Evolutionary conservation across 2,888 invertebrate species (phyloP), one percentile per base, ranked within the genome.

Genomic region (Zygogramma bicolorata): DNA sequence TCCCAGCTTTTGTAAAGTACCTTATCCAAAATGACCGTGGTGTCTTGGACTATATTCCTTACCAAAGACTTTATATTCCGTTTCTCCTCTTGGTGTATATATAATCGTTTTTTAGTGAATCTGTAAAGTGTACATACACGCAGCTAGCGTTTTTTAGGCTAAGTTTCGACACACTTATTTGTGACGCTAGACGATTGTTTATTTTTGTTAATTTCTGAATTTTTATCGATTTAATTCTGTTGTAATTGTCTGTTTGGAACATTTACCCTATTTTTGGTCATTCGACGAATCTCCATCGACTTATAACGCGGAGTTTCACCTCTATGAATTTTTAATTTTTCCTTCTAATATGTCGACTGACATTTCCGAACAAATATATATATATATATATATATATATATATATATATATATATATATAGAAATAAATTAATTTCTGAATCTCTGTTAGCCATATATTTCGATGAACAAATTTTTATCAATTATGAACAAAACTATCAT

Each of bases 11-110:
- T n/a, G n/a, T n/a, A n/a, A n/a, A n/a, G n/a, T n/a, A n/a, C n/a
- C n/a, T n/a, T n/a, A n/a, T n/a, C n/a, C n/a, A n/a, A n/a, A n/a
- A n/a, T n/a, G n/a, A n/a, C n/a, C n/a, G n/a, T n/a, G n/a, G n/a
- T n/a, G n/a, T n/a, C n/a, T n/a, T n/a, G n/a, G n/a, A n/a, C n/a
- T n/a, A 68, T 74, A 38, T 75, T 71, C 67, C 67, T 69, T 75
- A 80, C 84, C 84, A 84, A 84, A 84, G 84, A 84, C 84, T 80
- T 73, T 82, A 79, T 77, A 80, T 74, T 68, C n/a, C n/a, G n/a
- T n/a, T n/a, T n/a, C n/a, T 67, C 69, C 72, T 81, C 46, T 46
- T 46, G 22, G 63, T 63, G 46, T 49, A 63, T 46, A 63, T 27
- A 46, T n/a, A n/a, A n/a, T n/a, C n/a, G 8, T 42, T 46, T 25